Percentiles rank a stretch among this genome's conserved stretches.
phyloP scores from a whole-genome alignment of 2,113 vertebrate genomes.

The Myocastor coypus region DNA sequence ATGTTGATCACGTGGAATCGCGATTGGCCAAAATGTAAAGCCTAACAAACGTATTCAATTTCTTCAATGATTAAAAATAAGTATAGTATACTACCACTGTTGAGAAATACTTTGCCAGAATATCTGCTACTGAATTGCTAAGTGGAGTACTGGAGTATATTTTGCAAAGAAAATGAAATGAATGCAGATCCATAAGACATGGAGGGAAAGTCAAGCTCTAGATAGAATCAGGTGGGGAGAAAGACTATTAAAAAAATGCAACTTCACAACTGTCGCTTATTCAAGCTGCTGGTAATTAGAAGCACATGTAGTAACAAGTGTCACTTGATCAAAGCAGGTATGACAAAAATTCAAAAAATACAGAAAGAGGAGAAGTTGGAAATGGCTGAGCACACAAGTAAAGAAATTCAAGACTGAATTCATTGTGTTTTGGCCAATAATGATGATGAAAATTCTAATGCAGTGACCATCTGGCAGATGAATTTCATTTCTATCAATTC shows the following conservation, averaged over 20 bases:
- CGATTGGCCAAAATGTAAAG: too few relatives aligned
- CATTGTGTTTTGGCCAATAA: background rate
- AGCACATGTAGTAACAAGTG: constrained; percentile 52
- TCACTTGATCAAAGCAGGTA: constrained; percentile 34
- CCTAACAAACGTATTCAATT: too few relatives aligned
- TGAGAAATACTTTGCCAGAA: too few relatives aligned
- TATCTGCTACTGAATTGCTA: background rate
- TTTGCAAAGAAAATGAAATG: constrained; percentile 37
- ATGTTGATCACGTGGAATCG: too few relatives aligned
- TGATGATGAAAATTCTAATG: background rate
- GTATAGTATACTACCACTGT: too few relatives aligned
- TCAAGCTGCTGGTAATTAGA: constrained; percentile 62
- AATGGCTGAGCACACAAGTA: background rate
- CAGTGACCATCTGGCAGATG: background rate
- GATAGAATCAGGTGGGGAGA: constrained; percentile 22
- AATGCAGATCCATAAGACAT: background rate
- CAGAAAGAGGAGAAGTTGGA: background rate
- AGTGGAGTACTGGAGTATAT: background rate
- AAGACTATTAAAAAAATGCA: constrained; percentile 55
- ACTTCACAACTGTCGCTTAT: constrained; percentile 26
- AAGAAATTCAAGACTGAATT: background rate
- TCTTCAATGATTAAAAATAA: too few relatives aligned
- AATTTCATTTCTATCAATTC: background rate
- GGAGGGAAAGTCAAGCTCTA: background rate
- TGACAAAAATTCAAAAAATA: background rate